These are phyloP conservation scores for Paramisgurnus dabryanus DNA, from an alignment of 2,113 vertebrate genomes.

Conservation along the genomic window DNA sequence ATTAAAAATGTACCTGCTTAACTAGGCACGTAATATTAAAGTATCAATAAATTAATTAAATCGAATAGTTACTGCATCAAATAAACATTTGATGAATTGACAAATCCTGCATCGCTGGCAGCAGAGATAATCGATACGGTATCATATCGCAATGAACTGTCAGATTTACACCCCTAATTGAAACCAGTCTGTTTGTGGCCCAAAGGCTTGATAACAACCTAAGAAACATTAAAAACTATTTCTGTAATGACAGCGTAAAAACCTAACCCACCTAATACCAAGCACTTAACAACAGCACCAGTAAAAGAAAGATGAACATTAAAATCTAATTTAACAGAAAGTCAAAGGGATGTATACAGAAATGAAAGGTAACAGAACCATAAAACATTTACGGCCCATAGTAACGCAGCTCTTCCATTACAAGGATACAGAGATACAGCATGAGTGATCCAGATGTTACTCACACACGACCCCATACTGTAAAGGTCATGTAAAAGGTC, in stretches of 20 bases:
- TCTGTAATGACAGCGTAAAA: constrained; percentile 39
- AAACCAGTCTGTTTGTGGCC: too few relatives aligned
- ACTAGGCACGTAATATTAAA: too few relatives aligned
- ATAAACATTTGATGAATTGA: too few relatives aligned
- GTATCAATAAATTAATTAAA: too few relatives aligned
- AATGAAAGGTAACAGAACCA: constrained; percentile 1
- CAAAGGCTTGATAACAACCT: constrained; percentile 38
- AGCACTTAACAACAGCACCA: constrained; percentile 6
- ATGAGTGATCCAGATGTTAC: constrained; percentile 28
- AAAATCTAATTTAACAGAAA: neutral
- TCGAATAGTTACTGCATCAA: too few relatives aligned
- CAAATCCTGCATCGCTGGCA: too few relatives aligned
- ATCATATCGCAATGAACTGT: too few relatives aligned
- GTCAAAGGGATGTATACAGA: neutral
- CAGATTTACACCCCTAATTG: too few relatives aligned
- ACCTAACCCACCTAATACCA: too few relatives aligned
- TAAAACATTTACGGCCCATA: neutral
- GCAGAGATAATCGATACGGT: too few relatives aligned
- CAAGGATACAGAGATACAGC: constrained; percentile 27
- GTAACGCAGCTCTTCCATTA: neutral
- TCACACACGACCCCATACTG: constrained; percentile 22
- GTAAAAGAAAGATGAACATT: constrained; percentile 20
- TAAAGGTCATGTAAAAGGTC: constrained; percentile 49
- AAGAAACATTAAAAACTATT: constrained; percentile 27
- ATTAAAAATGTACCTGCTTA: too few relatives aligned